Evolutionary conservation across 1,140 invertebrate genomes (phyloP).

Genomic region (Pomacea maculata): DNA sequence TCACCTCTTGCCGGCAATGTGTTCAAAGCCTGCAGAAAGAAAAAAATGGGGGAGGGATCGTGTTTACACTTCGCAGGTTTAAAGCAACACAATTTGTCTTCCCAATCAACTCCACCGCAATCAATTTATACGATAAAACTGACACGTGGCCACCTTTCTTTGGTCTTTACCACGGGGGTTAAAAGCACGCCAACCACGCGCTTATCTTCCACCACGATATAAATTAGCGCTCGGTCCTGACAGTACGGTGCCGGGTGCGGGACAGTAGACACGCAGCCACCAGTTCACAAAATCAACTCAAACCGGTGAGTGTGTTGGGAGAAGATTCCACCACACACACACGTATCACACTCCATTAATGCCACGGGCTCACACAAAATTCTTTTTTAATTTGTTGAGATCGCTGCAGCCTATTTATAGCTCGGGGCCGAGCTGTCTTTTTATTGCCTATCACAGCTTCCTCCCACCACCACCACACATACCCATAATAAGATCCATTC

Average conservation of each 20-base stretch:
- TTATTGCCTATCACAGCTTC: neutral
- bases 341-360: no score
- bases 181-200: neutral
- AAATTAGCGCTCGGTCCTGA: no score
- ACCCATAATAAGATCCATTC: neutral
- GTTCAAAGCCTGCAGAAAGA: neutral
- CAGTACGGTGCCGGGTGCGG: neutral
- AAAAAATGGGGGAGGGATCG: neutral
- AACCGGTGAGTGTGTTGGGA: no score
- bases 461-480: neutral
- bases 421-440: neutral
- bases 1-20: neutral
- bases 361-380: no score
- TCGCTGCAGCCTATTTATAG: neutral
- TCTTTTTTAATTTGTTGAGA: neutral
- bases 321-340: no score
- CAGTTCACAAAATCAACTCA: no score
- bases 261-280: no score
- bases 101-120: neutral
- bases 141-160: neutral
- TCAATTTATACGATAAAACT: neutral
- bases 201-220: neutral
- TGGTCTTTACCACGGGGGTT: neutral
- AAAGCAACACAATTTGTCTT: neutral
- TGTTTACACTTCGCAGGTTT: neutral